Evolutionary conservation across 2,113 vertebrate genomes (phyloP), one percentile per base, ranked within the genome.

Genomic region (Thalassoma bifasciatum): DNA sequence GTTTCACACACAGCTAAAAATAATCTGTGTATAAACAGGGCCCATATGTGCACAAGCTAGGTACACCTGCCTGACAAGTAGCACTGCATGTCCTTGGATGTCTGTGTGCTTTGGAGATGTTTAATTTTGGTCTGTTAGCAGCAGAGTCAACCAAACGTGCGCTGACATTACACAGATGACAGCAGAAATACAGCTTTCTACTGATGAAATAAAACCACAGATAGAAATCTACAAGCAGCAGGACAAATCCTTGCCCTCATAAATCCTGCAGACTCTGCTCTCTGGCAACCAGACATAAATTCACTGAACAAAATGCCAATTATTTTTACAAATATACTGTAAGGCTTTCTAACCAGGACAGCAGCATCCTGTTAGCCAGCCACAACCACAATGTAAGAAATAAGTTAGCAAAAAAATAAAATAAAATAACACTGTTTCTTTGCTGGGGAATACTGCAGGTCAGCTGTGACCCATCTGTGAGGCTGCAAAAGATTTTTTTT

Each of bases 181-280:
- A 38, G 17, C 58, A 49, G 37, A 67, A 77, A 66, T 22, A 63
- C 36, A 64, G 37, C 5, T 16, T 71, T 65, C 74, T 57, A 75
- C 66, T 51, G 72, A 82, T 64, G 66, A 72, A 50, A 38, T 75
- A 17, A 76, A 71, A 51, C 19, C 44, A 42, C 22, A 50, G 56
- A 78, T 23, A 60, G 47, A 73, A 54, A 77, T 77, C 70, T 44
- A 70, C 26, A 76, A 37, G 62, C n/a, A 23, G 38, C 9, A 4
- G 26, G 77, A 46, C 53, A 24, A 8, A 66, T 69, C 59, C 4
- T 6, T 19, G 65, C 42, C 56, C 64, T 16, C 26, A 71, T 78
- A 24, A 67, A 71, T 34, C 19, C 53, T 26, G 53, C 34, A 64
- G 19, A 44, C 52, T 62, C 12, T 12, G 40, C 26, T 38, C 66